Evolutionary conservation across 2,113 vertebrate species (phyloP), one percentile per base, ranked within the genome.

Genomic region (Larimichthys polyactis): DNA sequence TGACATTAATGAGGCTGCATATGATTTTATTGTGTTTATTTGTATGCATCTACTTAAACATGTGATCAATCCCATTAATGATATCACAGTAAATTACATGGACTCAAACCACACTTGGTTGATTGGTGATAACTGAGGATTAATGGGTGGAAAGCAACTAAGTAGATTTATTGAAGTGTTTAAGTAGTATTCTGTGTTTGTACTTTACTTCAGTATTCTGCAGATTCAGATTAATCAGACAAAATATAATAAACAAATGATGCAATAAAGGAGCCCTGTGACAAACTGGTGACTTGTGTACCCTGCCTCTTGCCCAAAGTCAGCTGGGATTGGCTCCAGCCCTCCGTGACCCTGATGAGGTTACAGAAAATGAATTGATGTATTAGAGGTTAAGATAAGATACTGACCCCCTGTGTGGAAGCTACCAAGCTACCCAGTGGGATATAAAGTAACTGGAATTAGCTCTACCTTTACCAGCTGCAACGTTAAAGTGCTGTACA

Each of bases 1-100:
- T 92, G 87, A 91, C 84, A 82, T 91, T 81, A 93, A n/a, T 64
- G 78, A 87, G 71, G 70, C 66, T 84, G 79, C 62, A 72, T 9
- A 16, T 68, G 19, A 20, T 19, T 66, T 85, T 4, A 46, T 19
- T 78, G 36, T 86, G 12, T 75, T 75, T 85, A 14, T 78, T 88
- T 11, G 43, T 36, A 2, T 52, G 24, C n/a, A 44, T 20, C 51
- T 40, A 40, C 36, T 40, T 40, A 40, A 40, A 40, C 36, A 40
- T 9, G 22, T 27, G 14, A 27, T 58, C 2, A 2, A 11, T 62
- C 16, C 7, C 29, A 32, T 60, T 32, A 11, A 32, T 32, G 16
- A 8, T 32, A 16, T 32, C 10, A 17, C 10, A 11, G 32, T 60
- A 60, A 19, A 8, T 4, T 5, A 36, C 16, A 2, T 27, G 57